These are phyloP conservation scores for Sesia apiformis DNA, from an alignment of 2,888 invertebrate species.

Conservation along the genomic window DNA sequence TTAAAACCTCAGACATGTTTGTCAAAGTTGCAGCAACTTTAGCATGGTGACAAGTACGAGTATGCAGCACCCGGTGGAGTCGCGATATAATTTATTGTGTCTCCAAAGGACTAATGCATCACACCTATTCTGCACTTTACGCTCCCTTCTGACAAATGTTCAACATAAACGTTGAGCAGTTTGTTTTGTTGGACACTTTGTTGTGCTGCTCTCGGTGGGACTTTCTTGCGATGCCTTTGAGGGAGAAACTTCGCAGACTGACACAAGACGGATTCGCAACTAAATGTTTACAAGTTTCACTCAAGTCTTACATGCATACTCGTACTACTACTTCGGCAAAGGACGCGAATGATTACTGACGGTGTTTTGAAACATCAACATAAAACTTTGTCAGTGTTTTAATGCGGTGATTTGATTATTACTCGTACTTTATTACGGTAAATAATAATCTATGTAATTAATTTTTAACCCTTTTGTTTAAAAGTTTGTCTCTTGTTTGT, in stretches of 20 bases:
- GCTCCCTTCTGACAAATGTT: constrained; percentile 44
- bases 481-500: too few relatives aligned
- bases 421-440: too few relatives aligned
- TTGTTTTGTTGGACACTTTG: constrained; percentile 16
- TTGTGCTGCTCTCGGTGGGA: constrained; percentile 3
- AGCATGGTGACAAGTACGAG: not conserved
- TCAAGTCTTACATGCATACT: not conserved
- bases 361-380: too few relatives aligned
- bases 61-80: not conserved
- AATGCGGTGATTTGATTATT: too few relatives aligned
- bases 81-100: constrained; percentile 22
- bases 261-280: constrained; percentile 3
- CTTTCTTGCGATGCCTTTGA: constrained; percentile 22
- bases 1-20: not conserved
- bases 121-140: constrained; percentile 21
- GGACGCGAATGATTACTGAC: too few relatives aligned
- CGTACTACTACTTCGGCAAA: not conserved
- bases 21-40: not conserved
- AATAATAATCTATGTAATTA: too few relatives aligned
- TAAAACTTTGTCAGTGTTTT: too few relatives aligned
- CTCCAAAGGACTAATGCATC: constrained; percentile 20
- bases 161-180: constrained; percentile 29
- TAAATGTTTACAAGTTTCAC: not conserved
- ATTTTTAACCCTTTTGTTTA: too few relatives aligned
- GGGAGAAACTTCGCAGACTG: constrained; percentile 38